phyloP scores from a whole-genome alignment of 2,797 vertebrate species.

The Apogon hyalosoma region DNA sequence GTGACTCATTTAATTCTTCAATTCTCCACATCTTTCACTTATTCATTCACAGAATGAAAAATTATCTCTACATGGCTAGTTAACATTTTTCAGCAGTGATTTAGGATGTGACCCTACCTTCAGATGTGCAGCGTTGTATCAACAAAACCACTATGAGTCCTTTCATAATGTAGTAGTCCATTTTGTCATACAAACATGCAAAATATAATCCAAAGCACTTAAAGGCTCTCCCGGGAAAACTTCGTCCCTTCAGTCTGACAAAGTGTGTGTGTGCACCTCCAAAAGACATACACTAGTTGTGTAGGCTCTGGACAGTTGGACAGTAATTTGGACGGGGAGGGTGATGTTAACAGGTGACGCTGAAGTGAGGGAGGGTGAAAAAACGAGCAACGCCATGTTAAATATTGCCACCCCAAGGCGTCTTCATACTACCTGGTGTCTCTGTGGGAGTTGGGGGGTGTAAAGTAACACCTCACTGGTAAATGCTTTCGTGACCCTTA shows the following conservation, averaged over 20 bases:
- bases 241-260: slow-evolving; percentile 16
- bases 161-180: slow-evolving; percentile 75
- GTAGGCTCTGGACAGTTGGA: slow-evolving; percentile 42
- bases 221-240: slow-evolving; percentile 36
- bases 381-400: slow-evolving; percentile 69
- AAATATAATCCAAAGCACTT: slow-evolving; percentile 46
- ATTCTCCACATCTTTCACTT: slow-evolving; percentile 2
- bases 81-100: neutral
- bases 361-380: slow-evolving; percentile 67
- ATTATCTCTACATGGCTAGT: slow-evolving; percentile 5
- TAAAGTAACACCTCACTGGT: slow-evolving; percentile 56
- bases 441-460: slow-evolving; percentile 13
- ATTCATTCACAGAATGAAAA: slow-evolving; percentile 13
- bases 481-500: slow-evolving; percentile 72
- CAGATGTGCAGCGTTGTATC: slow-evolving; percentile 66
- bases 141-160: slow-evolving; percentile 75
- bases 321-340: slow-evolving; percentile 61
- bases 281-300: slow-evolving; percentile 41
- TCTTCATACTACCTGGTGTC: slow-evolving; percentile 63
- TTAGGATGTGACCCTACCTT: slow-evolving; percentile 73
- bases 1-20: too few relatives aligned
- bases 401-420: slow-evolving; percentile 58
- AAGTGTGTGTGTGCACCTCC: slow-evolving; percentile 34
- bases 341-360: slow-evolving; percentile 66
- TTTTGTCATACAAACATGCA: slow-evolving; percentile 57